Percentiles rank a stretch among this genome's conserved stretches.
phyloP scores from a whole-genome alignment of 1,140 invertebrate species.

The Coptotermes formosanus region DNA sequence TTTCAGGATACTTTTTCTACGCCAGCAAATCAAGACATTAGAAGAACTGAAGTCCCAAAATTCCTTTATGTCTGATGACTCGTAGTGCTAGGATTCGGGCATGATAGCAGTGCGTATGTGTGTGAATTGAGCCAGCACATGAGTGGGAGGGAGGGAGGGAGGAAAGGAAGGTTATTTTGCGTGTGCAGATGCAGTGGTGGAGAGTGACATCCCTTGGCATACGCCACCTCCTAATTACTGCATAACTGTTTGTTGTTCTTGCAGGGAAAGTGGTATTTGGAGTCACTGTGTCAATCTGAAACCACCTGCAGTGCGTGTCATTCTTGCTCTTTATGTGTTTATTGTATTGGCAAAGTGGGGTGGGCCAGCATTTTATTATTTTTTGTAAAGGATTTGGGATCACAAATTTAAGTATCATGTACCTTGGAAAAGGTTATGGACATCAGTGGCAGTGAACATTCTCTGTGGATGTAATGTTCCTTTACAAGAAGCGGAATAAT shows the following conservation, averaged over 20 bases:
- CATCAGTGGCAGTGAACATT: conserved; percentile 10
- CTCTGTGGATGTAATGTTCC: conserved; percentile 24
- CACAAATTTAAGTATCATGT: conserved; percentile 1
- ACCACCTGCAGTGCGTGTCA: conserved; percentile 30
- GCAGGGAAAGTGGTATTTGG: conserved; percentile 30
- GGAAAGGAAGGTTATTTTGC: not conserved
- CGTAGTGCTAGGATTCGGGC: conserved; percentile 46
- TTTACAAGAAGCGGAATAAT: conserved; percentile 27
- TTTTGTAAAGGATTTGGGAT: conserved; percentile 21
- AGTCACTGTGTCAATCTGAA: not conserved
- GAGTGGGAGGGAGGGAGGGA: not conserved
- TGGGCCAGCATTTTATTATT: conserved; percentile 33
- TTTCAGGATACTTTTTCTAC: conserved; percentile 84
- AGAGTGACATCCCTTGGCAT: conserved; percentile 1
- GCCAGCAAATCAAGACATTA: conserved; percentile 83
- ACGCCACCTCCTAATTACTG: conserved; percentile 32
- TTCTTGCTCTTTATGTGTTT: conserved; percentile 34
- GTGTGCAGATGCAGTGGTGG: conserved; percentile 20
- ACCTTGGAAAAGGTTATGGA: not conserved
- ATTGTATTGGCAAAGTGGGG: conserved; percentile 32
- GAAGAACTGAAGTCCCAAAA: conserved; percentile 91
- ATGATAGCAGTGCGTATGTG: not conserved
- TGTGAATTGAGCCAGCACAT: not conserved
- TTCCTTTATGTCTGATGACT: conserved; percentile 82
- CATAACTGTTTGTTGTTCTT: conserved; percentile 35